Percentiles rank a stretch among this genome's conserved stretches.
These are phyloP conservation scores for Lathamus discolor DNA, from an alignment of 2,113 vertebrate species.

Conservation along the genomic window DNA sequence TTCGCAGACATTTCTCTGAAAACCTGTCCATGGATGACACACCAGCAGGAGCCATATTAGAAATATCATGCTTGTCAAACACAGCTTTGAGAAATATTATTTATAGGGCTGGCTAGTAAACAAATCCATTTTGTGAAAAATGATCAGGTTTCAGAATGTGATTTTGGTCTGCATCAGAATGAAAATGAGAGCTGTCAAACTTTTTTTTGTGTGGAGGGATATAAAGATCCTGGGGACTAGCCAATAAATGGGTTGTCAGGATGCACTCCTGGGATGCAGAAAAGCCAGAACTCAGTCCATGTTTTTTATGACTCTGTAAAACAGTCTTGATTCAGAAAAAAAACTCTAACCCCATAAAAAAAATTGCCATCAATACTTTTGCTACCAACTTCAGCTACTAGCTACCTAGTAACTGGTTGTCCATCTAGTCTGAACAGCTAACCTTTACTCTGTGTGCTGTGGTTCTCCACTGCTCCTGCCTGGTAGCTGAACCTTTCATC, in stretches of 20 bases:
- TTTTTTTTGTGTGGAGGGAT: background rate
- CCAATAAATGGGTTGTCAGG: background rate
- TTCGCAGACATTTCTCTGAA: conserved; percentile 17
- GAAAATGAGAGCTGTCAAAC: conserved; percentile 7
- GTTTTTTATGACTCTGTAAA: background rate
- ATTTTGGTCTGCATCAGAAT: background rate
- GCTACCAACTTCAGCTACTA: background rate
- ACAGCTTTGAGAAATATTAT: conserved; percentile 39
- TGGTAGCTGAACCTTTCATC: background rate
- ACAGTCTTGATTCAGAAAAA: background rate
- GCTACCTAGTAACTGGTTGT: background rate
- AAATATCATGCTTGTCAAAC: conserved; percentile 48
- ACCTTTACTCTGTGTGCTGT: rapidly evolving
- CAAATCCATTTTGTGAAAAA: conserved; percentile 19
- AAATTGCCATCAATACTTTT: background rate
- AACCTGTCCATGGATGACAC: conserved; percentile 31
- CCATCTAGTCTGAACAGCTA: background rate
- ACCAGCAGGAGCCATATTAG: conserved; percentile 18
- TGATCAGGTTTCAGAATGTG: background rate
- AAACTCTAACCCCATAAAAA: background rate
- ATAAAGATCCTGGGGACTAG: background rate
- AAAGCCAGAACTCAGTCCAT: background rate
- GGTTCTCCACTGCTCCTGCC: background rate
- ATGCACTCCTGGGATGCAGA: rapidly evolving
- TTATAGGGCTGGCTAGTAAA: conserved; percentile 43